A percentile compares a stretch with the other conserved stretches of the same genome.
These are phyloP conservation scores for Centropus unirufus DNA, from an alignment of 2,113 vertebrate species.

Conservation along the genomic window DNA sequence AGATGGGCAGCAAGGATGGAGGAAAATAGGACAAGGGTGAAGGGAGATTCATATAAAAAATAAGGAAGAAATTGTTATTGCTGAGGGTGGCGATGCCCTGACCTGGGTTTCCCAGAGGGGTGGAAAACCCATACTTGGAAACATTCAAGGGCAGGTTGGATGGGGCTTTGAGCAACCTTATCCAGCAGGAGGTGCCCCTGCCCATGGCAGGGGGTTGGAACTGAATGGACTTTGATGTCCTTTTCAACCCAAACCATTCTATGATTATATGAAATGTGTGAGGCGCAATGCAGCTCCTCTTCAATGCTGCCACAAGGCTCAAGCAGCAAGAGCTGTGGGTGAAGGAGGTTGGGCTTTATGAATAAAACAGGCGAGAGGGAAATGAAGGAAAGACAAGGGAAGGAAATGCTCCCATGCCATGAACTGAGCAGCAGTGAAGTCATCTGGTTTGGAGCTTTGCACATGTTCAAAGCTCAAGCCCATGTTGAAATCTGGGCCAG, in stretches of 20 bases:
- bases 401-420: background rate
- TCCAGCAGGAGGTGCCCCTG: fast-evolving
- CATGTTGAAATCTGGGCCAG: background rate
- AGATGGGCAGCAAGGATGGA: background rate
- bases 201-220: too few relatives aligned
- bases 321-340: too few relatives aligned
- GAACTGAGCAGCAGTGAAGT: background rate
- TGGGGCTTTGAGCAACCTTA: background rate
- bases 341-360: too few relatives aligned
- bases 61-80: too few relatives aligned
- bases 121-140: background rate
- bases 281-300: too few relatives aligned
- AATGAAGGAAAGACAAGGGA: background rate
- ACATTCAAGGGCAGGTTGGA: fast-evolving
- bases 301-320: too few relatives aligned
- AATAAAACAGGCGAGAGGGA: background rate
- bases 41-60: too few relatives aligned
- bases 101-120: background rate
- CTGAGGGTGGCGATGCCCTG: background rate
- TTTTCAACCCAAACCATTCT: too few relatives aligned
- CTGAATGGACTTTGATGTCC: too few relatives aligned
- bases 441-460: background rate
- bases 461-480: background rate
- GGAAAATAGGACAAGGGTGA: too few relatives aligned
- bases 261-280: too few relatives aligned